Percentiles rank a stretch among this genome's conserved stretches.
phyloP scores from a whole-genome alignment of 2,113 vertebrate genomes.

The Ranitomeya imitator region DNA sequence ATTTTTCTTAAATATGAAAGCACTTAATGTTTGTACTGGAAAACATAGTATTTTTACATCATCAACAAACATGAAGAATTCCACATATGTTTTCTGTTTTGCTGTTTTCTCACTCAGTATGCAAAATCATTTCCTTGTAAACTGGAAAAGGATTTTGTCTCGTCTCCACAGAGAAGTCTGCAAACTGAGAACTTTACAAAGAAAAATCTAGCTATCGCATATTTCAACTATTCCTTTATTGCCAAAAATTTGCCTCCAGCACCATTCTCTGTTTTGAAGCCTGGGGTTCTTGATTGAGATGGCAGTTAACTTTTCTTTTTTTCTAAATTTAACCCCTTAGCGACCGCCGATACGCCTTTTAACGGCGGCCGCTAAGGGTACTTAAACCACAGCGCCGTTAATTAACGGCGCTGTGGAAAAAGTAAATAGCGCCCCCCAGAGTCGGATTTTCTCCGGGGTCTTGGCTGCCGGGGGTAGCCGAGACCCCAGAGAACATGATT shows the following conservation, averaged over 20 bases:
- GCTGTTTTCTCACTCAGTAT: slow-evolving; percentile 27
- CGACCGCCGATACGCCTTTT: no score
- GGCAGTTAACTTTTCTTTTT: background rate
- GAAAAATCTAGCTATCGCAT: background rate
- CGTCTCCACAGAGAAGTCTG: background rate
- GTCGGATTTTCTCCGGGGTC: no score
- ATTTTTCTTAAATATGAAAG: slow-evolving; percentile 5
- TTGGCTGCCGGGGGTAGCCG: no score
- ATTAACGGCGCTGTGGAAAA: no score
- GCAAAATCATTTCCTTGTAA: slow-evolving; percentile 32
- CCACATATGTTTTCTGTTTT: slow-evolving; percentile 12
- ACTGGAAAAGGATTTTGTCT: slow-evolving; percentile 16
- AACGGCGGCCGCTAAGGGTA: no score
- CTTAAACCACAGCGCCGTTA: no score
- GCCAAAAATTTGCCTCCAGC: slow-evolving; percentile 15
- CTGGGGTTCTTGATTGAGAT: slow-evolving; percentile 10
- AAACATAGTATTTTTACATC: background rate
- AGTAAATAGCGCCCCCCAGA: no score
- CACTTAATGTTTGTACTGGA: background rate
- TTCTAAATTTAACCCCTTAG: fast-evolving
- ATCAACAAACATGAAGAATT: background rate
- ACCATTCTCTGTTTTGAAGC: background rate
- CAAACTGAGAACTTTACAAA: slow-evolving; percentile 1
- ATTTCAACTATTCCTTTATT: slow-evolving; percentile 10
- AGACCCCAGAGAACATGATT: no score